phyloP scores from a whole-genome alignment of 2,113 vertebrate genomes.

The Psittacula cyanocephala region DNA sequence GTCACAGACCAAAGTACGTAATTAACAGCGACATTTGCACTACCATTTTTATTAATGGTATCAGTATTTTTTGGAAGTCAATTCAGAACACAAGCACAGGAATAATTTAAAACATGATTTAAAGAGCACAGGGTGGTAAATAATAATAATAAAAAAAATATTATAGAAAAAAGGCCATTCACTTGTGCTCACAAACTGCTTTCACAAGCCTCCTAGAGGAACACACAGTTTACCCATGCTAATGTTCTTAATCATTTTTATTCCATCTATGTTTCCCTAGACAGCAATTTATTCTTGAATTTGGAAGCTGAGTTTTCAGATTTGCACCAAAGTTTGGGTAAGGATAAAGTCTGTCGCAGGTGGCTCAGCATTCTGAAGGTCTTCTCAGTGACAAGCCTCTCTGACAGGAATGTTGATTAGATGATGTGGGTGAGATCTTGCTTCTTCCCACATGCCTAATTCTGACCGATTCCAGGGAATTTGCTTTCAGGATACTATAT shows the following conservation, averaged over 20 bases:
- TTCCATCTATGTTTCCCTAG: not conserved
- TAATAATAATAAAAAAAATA: not conserved
- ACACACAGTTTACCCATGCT: not conserved
- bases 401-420: not conserved
- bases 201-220: not conserved
- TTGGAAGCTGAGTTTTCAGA: not conserved
- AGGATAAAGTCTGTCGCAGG: not conserved
- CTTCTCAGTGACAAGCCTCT: accelerated
- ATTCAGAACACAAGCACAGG: not conserved
- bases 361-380: accelerated
- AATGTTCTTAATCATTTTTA: not conserved
- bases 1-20: not conserved
- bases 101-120: not conserved
- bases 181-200: not conserved
- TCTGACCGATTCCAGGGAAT: not conserved
- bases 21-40: not conserved
- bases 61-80: not conserved
- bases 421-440: not conserved
- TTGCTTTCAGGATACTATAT: not conserved
- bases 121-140: not conserved
- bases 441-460: not conserved
- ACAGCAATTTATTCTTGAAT: not conserved
- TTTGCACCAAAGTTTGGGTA: not conserved
- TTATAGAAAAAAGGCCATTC: not conserved
- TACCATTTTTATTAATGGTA: not conserved